Conservation (phyloP, 53 echinoderm and acorn worm genomes). For the Antedon mediterranea region DNA sequence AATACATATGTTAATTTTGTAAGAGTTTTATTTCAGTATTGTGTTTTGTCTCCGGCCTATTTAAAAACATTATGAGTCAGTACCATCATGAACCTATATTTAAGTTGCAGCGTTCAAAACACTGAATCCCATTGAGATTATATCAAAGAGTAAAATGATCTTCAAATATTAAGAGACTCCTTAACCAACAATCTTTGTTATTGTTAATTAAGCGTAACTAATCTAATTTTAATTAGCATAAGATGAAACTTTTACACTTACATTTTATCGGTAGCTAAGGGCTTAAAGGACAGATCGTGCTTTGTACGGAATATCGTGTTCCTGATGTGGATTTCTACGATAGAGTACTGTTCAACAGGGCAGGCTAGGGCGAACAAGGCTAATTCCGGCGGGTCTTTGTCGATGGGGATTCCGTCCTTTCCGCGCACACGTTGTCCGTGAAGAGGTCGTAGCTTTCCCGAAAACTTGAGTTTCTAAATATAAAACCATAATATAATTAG, state of each 20-base stretch:
- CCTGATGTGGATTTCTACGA: conserved; percentile 80
- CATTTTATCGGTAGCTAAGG: conserved; percentile 61
- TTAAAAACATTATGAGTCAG: too few relatives aligned
- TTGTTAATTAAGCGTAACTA: neutral
- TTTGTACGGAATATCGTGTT: conserved; percentile 96
- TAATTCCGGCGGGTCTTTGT: conserved; percentile 65
- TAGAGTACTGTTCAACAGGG: conserved; percentile 78
- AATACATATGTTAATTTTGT: too few relatives aligned
- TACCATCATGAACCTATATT: too few relatives aligned
- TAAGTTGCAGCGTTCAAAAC: too few relatives aligned
- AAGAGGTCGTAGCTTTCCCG: conserved; percentile 56
- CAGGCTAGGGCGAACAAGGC: conserved; percentile 71
- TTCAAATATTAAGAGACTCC: too few relatives aligned
- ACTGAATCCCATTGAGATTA: too few relatives aligned
- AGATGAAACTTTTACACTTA: conserved; percentile 10
- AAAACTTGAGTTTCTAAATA: conserved; percentile 60
- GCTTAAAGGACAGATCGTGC: conserved; percentile 77
- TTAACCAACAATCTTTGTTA: too few relatives aligned
- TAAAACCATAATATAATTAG: too few relatives aligned
- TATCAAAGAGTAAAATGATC: too few relatives aligned
- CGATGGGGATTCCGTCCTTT: conserved; percentile 61
- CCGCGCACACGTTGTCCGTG: conserved; percentile 63
- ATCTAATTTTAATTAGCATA: neutral
- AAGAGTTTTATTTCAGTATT: too few relatives aligned
- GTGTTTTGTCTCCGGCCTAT: too few relatives aligned